Percentiles rank a stretch among this genome's conserved stretches.
These are phyloP conservation scores for Lobophora halterata DNA, from an alignment of 2,888 invertebrate genomes.

Conservation along the genomic window DNA sequence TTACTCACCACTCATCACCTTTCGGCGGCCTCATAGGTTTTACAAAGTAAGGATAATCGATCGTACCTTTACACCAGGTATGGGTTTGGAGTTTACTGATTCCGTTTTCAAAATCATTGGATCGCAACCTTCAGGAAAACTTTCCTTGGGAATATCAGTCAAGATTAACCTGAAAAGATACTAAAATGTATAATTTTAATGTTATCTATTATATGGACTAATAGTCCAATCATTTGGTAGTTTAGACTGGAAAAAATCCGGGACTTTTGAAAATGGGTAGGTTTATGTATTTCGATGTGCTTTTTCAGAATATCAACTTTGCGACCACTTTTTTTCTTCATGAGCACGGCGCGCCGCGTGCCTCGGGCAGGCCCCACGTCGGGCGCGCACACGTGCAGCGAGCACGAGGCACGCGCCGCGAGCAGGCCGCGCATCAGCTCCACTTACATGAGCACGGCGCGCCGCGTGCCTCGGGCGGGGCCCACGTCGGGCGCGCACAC, in stretches of 20 bases:
- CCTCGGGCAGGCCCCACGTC: slow-evolving; percentile 44
- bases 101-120: slow-evolving; percentile 44
- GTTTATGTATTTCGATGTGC: too few species aligned
- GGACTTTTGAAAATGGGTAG: too few species aligned
- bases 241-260: too few species aligned
- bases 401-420: slow-evolving; percentile 32
- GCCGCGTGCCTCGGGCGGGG: slow-evolving; percentile 39
- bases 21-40: too few species aligned
- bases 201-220: too few species aligned
- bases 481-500: slow-evolving; percentile 50
- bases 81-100: slow-evolving; percentile 33
- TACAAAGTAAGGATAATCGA: too few species aligned
- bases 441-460: slow-evolving; percentile 55
- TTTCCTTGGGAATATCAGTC: slow-evolving; percentile 53
- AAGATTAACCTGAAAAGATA: slow-evolving; percentile 50
- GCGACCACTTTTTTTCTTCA: too few species aligned
- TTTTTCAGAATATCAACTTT: neutral
- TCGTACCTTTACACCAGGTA: slow-evolving; percentile 44
- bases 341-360: slow-evolving; percentile 51
- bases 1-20: too few species aligned
- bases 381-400: slow-evolving; percentile 41
- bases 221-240: too few species aligned
- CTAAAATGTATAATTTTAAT: too few species aligned
- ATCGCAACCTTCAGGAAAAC: slow-evolving; percentile 43
- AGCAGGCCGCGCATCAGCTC: neutral